Evolutionary conservation across 2,888 invertebrate genomes (phyloP).

Genomic region (Chymomyza caudatula): DNA sequence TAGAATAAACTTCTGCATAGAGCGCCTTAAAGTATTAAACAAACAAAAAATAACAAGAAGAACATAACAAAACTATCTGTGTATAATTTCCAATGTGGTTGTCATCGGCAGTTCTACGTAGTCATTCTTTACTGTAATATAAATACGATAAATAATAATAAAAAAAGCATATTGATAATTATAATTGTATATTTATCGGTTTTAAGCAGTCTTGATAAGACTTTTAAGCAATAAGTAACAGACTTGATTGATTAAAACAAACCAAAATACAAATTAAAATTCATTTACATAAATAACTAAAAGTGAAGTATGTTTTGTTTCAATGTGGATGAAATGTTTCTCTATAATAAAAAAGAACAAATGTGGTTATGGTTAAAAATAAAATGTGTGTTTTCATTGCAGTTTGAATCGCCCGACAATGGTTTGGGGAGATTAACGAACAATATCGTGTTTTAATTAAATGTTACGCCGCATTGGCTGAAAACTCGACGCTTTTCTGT

Average conservation of each 20-base stretch:
- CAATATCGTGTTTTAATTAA: not conserved
- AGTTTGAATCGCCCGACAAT: constrained; percentile 41
- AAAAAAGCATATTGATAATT: constrained; percentile 19
- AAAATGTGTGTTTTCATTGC: constrained; percentile 34
- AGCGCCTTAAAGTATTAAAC: constrained; percentile 4
- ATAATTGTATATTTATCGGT: constrained; percentile 70
- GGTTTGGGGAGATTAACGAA: not conserved
- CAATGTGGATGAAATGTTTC: constrained; percentile 62
- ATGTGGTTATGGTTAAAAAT: constrained; percentile 2
- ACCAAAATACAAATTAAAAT: constrained; percentile 31
- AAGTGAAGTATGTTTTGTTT: constrained; percentile 57
- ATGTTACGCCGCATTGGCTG: constrained; percentile 34
- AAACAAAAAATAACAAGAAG: constrained; percentile 22
- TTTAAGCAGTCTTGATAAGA: constrained; percentile 73
- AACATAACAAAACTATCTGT: not conserved
- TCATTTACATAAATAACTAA: constrained; percentile 36
- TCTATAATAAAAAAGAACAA: constrained; percentile 55
- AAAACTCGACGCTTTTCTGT: constrained; percentile 53
- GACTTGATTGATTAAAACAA: constrained; percentile 10
- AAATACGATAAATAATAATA: constrained; percentile 1
- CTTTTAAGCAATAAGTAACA: constrained; percentile 59
- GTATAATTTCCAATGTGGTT: not conserved
- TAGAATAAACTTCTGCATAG: not conserved
- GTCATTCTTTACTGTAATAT: not conserved
- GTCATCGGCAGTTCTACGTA: not conserved